A percentile compares a stretch with the other conserved stretches of the same genome.
Conservation (phyloP, 2,888 invertebrate genomes). For the Leptinotarsa rubiginosa region DNA sequence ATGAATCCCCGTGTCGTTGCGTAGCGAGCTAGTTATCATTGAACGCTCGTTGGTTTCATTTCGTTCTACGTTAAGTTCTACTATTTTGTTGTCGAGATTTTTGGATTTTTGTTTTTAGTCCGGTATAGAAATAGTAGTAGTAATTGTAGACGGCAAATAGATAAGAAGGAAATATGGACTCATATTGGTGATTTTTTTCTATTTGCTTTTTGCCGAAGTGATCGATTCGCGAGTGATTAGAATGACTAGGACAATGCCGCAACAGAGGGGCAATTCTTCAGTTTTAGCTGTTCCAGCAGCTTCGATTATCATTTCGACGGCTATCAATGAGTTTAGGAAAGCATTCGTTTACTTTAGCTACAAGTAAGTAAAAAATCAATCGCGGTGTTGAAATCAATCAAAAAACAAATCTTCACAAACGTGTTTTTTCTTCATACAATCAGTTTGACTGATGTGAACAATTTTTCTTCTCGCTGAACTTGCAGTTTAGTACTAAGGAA, state of each 20-base stretch:
- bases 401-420: background rate
- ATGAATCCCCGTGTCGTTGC: slow-evolving; percentile 29
- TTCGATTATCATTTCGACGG: slow-evolving; percentile 68
- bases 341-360: slow-evolving; percentile 68
- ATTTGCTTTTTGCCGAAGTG: slow-evolving; percentile 16
- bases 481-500: too few relatives aligned
- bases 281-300: slow-evolving; percentile 65
- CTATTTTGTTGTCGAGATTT: slow-evolving; percentile 41
- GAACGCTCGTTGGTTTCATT: slow-evolving; percentile 44
- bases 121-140: slow-evolving; percentile 52
- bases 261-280: slow-evolving; percentile 59
- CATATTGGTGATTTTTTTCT: slow-evolving; percentile 17
- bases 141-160: slow-evolving; percentile 49
- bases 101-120: slow-evolving; percentile 8
- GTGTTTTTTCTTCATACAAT: too few relatives aligned
- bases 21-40: slow-evolving; percentile 31
- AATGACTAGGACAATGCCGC: slow-evolving; percentile 49
- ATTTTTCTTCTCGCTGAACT: too few relatives aligned
- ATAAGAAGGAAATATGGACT: background rate
- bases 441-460: too few relatives aligned
- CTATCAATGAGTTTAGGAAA: slow-evolving; percentile 67
- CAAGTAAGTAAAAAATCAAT: slow-evolving; percentile 64
- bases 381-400: background rate
- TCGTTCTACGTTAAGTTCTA: slow-evolving; percentile 53
- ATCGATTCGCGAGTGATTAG: slow-evolving; percentile 17